Percentiles rank a stretch among this genome's conserved stretches.
Conservation (phyloP, 2,888 invertebrate genomes). For the Mythimna ferrago region DNA sequence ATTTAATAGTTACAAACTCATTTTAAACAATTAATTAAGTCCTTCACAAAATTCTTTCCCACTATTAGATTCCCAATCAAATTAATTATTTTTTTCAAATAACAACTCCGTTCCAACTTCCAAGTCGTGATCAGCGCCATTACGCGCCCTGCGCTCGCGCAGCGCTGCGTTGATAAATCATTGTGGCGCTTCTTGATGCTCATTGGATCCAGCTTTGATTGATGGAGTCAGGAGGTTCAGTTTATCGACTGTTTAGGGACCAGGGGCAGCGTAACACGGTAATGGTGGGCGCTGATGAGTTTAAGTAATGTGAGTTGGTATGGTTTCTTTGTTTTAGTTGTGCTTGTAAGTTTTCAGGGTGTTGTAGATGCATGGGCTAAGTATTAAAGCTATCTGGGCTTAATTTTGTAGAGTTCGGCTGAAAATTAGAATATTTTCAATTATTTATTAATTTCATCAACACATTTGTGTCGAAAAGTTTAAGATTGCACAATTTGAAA, state of each 20-base stretch:
- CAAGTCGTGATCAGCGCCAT: conserved; percentile 72
- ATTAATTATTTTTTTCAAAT: conserved; percentile 59
- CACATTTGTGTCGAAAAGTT: too few species aligned
- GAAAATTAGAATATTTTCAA: too few species aligned
- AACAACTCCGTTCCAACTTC: conserved; percentile 15
- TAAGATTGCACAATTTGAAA: too few species aligned
- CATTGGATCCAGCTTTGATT: conserved; percentile 84
- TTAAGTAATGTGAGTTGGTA: conserved; percentile 33
- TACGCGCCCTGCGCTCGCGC: conserved; percentile 67
- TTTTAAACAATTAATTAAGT: conserved; percentile 50
- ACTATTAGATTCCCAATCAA: conserved; percentile 60
- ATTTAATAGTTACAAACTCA: conserved; percentile 4
- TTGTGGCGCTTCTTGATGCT: conserved; percentile 87
- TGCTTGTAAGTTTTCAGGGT: not conserved
- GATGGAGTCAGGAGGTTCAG: conserved; percentile 71
- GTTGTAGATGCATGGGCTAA: too few species aligned
- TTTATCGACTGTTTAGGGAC: conserved; percentile 65
- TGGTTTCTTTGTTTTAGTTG: conserved; percentile 13
- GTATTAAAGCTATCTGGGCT: too few species aligned
- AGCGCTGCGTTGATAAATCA: conserved; percentile 80
- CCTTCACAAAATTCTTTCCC: conserved; percentile 43
- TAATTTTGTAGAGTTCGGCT: too few species aligned
- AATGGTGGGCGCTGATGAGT: conserved; percentile 54
- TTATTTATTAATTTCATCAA: too few species aligned
- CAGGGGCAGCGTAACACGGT: conserved; percentile 64